Evolutionary conservation across 2,113 vertebrate species (phyloP), one percentile per base, ranked within the genome.

Genomic region (Phylloscopus trochilus): DNA sequence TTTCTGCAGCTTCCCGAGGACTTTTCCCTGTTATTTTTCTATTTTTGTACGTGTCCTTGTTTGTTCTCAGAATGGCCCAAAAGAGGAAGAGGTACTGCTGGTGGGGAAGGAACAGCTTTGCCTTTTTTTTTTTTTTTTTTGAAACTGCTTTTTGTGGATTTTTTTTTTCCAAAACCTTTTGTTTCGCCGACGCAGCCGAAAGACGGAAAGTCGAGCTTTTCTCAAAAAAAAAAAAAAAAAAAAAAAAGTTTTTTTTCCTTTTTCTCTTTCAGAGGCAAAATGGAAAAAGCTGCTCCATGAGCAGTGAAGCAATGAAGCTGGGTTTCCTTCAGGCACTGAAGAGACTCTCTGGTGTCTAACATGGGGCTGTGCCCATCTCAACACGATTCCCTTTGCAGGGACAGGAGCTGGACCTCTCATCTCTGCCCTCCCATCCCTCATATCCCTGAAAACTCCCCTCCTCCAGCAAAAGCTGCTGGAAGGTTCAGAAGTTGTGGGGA

Each of bases 21-120:
- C 49, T 77, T 90, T 84, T 87, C 88, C 85, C 49, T 60, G 27
- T 64, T 92, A 77, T 69, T 93, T 84, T 74, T 12, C 93, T 92
- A 74, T 90, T 93, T 78, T 44, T 44, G 37, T 33, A 19, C 1
- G 0, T 20, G 89, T 46, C 89, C 89, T 89, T 58, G 78, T 30
- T 89, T 70, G 64, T 30, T 73, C 69, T 95, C 74, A 73, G 87
- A 80, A 74, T 0, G 14, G 41, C 55, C 51, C 49, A 76, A 83
- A 80, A 94, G 81, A 73, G 81, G 51, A 53, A 63, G 26, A 10
- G 23, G 62, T 43, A 67, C 70, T 75, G 52, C 73, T 7, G 13
- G 8, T 51, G 85, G 69, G 84, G 85, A 75, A 88, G 69, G 83
- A 74, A 70, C 1, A 1, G 35, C 53, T 87, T 73, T 15, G 15